Evolutionary conservation across 2,113 vertebrate genomes (phyloP).

Genomic region (Dasypus novemcinctus): DNA sequence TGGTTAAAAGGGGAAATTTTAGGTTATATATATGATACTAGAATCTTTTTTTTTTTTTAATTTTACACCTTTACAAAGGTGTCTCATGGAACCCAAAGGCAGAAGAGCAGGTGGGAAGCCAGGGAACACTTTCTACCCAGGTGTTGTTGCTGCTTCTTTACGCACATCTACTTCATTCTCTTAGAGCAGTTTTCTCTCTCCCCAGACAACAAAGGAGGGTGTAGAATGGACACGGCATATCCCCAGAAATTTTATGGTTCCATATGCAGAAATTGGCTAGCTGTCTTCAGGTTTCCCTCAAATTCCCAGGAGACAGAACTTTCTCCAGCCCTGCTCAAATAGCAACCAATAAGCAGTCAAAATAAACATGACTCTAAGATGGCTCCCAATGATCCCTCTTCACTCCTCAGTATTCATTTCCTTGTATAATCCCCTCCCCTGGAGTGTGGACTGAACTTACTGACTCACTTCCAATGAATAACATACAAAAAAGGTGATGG

Average conservation of each 20-base stretch:
- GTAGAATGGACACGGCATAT: background rate
- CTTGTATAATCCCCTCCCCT: background rate
- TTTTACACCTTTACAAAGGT: background rate
- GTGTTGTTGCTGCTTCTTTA: background rate
- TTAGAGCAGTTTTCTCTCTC: background rate
- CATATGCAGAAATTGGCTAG: background rate
- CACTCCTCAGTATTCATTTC: background rate
- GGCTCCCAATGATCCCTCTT: background rate
- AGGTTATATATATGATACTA: too few relatives aligned
- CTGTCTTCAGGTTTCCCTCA: background rate
- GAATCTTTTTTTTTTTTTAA: too few relatives aligned
- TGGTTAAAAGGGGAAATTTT: too few relatives aligned
- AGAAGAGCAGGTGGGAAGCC: background rate
- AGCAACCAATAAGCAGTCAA: background rate
- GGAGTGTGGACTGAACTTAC: background rate
- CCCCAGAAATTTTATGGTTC: background rate
- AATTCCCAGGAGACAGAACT: background rate
- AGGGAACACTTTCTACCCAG: background rate
- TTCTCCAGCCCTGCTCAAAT: background rate
- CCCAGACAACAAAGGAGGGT: background rate
- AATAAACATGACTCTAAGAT: background rate
- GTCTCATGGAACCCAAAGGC: background rate
- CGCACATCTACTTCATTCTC: background rate
- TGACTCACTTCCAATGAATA: background rate
- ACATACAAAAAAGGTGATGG: background rate